Percentiles rank a stretch among this genome's conserved stretches.
Conservation (phyloP, 2,888 invertebrate genomes). For the Sinodicranocentrus sp. region DNA sequence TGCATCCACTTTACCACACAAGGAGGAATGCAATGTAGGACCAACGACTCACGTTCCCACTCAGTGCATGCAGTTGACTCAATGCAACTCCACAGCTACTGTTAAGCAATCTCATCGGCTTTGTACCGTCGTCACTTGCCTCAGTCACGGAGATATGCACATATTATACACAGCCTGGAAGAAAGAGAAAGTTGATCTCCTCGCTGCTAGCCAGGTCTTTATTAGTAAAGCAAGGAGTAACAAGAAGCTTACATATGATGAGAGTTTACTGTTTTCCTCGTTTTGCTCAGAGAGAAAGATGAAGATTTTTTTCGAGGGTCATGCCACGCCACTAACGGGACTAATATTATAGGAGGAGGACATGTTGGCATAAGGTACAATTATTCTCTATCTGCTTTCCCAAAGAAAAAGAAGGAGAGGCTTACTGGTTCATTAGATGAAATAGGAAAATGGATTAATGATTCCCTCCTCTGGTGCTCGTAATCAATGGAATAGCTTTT, state of each 20-base stretch:
- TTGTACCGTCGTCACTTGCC: no score
- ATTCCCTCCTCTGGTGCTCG: constrained; percentile 57
- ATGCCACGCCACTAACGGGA: constrained; percentile 49
- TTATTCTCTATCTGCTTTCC: no score
- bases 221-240: constrained; percentile 5
- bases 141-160: no score
- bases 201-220: constrained; percentile 10
- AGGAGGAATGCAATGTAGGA: no score
- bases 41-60: no score
- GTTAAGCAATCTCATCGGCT: no score
- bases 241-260: constrained; percentile 34
- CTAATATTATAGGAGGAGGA: constrained; percentile 36
- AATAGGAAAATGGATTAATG: constrained; percentile 67
- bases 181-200: constrained; percentile 34
- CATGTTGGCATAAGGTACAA: background rate
- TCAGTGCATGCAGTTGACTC: no score
- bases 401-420: constrained; percentile 1
- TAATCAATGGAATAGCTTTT: constrained; percentile 67
- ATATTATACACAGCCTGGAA: no score
- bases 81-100: no score
- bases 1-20: no score
- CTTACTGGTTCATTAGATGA: constrained; percentile 58
- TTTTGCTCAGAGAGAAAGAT: background rate
- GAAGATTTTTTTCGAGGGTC: constrained; percentile 19
- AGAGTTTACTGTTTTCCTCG: background rate